Evolutionary conservation across 2,113 vertebrate genomes (phyloP), one percentile per base, ranked within the genome.

Genomic region (Larimichthys crocea): DNA sequence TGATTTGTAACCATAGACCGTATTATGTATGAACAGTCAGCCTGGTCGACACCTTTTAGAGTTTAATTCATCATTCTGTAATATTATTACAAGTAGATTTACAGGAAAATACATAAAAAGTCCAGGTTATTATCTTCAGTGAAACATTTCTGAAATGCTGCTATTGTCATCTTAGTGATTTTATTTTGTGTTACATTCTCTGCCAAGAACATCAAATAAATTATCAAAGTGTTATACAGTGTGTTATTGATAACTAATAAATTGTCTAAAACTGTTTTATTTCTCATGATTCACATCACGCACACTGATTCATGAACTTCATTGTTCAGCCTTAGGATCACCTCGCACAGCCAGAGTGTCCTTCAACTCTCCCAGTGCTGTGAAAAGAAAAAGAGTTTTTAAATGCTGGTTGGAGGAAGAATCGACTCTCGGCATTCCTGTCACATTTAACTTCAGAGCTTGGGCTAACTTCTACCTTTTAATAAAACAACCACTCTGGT

Each of bases 361-460:
- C 78, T 93, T 95, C 22, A 95, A 82, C 61, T 93, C 92, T 29
- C 86, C 92, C 66, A 94, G 64, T 12, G 85, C 94, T 95, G 88
- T 29, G 15, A 69, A 69, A 86, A 42, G 68, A 74, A 40, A 29
- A 52, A 35, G 0, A 20, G 10, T 2, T 16, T 67, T 46, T 17
- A 12, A 17, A 57, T 17, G 35, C 29, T 53, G 14, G 10, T 57
- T 22, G 16, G 61, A 53, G 17, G 10, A 56, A 14, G 19, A 22
- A 49, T 42, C 16, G 11, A 35, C 4, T 72, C 19, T 22, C 11
- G 17, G 16, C 52, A 60, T 74, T 61, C 24, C 14, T 26, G 5
- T 17, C 4, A 81, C 31, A 40, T 75, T 63, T 60, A 10, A 42
- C 44, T 42, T 68, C 3, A 82, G 26, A 55, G 2, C 61, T 22